Base-by-base conservation (phyloP, 2,113 vertebrate genomes). In the Neomonachus schauinslandi region DNA sequence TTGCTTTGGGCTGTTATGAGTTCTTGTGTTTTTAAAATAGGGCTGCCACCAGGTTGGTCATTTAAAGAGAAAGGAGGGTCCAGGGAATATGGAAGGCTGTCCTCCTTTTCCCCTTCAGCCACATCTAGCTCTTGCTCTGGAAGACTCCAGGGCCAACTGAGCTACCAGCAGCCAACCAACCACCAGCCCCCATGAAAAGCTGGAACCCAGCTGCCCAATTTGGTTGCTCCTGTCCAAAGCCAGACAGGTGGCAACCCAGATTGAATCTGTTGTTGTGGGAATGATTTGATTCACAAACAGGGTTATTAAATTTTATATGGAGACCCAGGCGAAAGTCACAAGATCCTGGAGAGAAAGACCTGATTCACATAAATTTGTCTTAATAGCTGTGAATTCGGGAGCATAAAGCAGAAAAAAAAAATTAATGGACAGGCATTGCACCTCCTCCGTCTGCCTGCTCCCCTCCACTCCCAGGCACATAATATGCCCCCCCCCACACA, bases 281-380 rank as follows among this genome's bases (percentile, higher is more conserved):
- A 98, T 98, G 97, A 98, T 98, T 98, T 98, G 98, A 99, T 99
- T 99, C 98, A 98, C 99, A 99, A 99, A 99, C 98, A 99, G 97
- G 98, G 98, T 98, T 98, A 99, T 99, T 99, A 99, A 99, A 99
- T 99, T 99, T 99, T 99, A 98, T 98, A 98, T 97, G 98, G 98
- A 98, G 97, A 98, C 98, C 96, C 98, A 97, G 97, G 95, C 94
- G 98, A 98, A 99, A 98, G 98, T 98, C 98, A 98, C 97, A 99
- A 98, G 98, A 99, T 99, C 97, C 59, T 98, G 98, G 94, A 98
- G 98, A 84, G 98, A 98, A 98, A 98, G 98, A 97, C 98, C 97
- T 97, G 98, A 98, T 98, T 98, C 98, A 97, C 98, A 98, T 98
- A 99, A 99, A 99, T 99, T 96, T 98, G 97, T 98, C 98, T 98